Evolutionary conservation across 2,113 vertebrate genomes (phyloP), one percentile per base, ranked within the genome.

Genomic region (Tychaedon coryphoeus): DNA sequence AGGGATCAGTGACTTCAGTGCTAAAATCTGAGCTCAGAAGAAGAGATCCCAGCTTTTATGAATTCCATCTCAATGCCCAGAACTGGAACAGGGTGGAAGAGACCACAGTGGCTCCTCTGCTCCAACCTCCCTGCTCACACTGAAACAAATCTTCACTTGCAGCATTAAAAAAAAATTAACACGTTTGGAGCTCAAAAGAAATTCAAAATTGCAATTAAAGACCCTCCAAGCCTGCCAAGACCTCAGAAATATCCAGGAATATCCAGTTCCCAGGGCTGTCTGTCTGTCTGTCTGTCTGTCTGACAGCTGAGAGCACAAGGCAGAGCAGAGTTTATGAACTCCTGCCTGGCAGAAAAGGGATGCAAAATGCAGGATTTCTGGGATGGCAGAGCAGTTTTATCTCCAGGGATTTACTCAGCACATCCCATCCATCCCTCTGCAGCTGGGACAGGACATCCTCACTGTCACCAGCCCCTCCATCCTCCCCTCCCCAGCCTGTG

Each of bases 301-400:
- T 73, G 67, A 14, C 36, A 74, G 1, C 36, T 4, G 18, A 62
- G 29, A 65, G 67, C 42, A 28, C 36, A 14, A 29, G 22, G 69
- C 14, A n/a, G 20, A 50, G 66, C 12, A 26, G 28, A 54, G n/a
- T 6, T 57, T 7, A 2, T 7, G 1, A 47, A 28, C 25, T 70
- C 60, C 54, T 3, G 19, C 14, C 34, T 4, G 20, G 8, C 4
- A 53, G 4, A 25, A 58, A 31, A 76, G 45, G 25, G 57, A 53
- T 7, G 9, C 73, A 51, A n/a, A 40, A 36, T 0, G 8, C 12
- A 23, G 19, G 31, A 24, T 23, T 5, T 0, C 2, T 0, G 4
- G 64, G 54, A 23, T 2, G 47, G 45, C 26, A 66, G 5, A 34
- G 42, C 36, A 3, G 7, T 19, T 78, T 45, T 12, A 15, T 11